Percentiles rank a stretch among this genome's conserved stretches.
Conservation (phyloP, 1,140 invertebrate genomes). For the Aphidius ervi region DNA sequence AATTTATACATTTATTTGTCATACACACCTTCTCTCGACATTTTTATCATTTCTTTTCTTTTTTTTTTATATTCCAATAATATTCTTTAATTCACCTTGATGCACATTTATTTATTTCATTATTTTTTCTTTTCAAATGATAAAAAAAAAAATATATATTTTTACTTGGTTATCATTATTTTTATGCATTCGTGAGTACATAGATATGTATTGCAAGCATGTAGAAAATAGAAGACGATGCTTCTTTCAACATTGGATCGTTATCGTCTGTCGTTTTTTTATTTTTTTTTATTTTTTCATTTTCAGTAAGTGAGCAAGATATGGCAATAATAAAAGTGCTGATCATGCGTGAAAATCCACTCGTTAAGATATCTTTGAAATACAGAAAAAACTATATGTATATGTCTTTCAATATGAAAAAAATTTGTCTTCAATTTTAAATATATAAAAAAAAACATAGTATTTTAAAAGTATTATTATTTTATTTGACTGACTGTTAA, state of each 20-base stretch:
- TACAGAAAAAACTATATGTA: too few species aligned
- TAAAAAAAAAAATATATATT: conserved; percentile 4
- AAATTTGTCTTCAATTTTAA: too few species aligned
- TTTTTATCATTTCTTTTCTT: not conserved
- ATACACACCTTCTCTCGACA: too few species aligned
- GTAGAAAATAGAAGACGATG: not conserved
- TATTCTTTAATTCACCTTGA: conserved; percentile 8
- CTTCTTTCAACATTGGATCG: conserved; percentile 13
- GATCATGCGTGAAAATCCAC: conserved; percentile 32
- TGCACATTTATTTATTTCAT: conserved; percentile 5
- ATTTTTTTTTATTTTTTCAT: not conserved
- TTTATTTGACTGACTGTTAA: too few species aligned
- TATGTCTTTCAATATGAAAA: too few species aligned
- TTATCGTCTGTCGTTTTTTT: conserved; percentile 8
- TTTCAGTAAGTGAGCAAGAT: conserved; percentile 4
- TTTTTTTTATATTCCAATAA: not conserved
- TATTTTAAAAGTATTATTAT: too few species aligned
- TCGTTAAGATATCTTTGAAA: conserved; percentile 8
- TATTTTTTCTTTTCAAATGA: not conserved
- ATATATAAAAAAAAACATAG: too few species aligned
- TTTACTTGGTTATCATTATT: not conserved
- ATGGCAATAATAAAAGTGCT: conserved; percentile 13
- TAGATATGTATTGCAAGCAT: conserved; percentile 7
- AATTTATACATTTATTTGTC: not conserved
- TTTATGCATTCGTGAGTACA: not conserved